Percentiles rank a stretch among this genome's conserved stretches.
Evolutionary conservation across 2,113 vertebrate species (phyloP).

Genomic region (Naja naja): DNA sequence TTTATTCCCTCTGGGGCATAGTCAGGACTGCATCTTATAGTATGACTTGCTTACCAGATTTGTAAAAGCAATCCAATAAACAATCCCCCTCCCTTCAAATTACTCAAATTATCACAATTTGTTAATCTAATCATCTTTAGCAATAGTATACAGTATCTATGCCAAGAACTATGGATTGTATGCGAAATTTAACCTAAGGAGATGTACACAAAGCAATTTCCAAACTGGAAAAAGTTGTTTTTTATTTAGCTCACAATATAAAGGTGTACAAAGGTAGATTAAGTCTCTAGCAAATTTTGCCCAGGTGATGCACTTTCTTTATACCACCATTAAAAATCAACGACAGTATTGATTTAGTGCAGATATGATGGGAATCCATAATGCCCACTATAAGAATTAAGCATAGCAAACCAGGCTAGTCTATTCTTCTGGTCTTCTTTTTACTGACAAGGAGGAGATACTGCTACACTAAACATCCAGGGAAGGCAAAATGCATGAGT

Average conservation of each 20-base stretch:
- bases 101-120: neutral
- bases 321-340: neutral
- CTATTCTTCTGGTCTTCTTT: neutral
- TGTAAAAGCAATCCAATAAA: neutral
- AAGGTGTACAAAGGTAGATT: neutral
- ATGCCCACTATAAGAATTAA: neutral
- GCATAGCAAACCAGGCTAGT: neutral
- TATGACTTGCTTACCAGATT: neutral
- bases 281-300: neutral
- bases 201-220: neutral
- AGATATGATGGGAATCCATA: neutral
- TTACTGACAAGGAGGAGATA: neutral
- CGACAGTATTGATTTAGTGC: neutral
- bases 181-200: neutral
- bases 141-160: neutral
- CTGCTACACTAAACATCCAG: neutral
- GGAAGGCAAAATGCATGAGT: neutral
- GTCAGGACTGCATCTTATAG: neutral
- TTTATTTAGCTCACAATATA: neutral
- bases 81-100: neutral
- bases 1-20: neutral
- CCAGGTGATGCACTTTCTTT: neutral
- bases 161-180: neutral
- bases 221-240: neutral
- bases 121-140: neutral